Base-by-base conservation (phyloP, 2,113 vertebrate species). In the Thryonomys swinderianus region DNA sequence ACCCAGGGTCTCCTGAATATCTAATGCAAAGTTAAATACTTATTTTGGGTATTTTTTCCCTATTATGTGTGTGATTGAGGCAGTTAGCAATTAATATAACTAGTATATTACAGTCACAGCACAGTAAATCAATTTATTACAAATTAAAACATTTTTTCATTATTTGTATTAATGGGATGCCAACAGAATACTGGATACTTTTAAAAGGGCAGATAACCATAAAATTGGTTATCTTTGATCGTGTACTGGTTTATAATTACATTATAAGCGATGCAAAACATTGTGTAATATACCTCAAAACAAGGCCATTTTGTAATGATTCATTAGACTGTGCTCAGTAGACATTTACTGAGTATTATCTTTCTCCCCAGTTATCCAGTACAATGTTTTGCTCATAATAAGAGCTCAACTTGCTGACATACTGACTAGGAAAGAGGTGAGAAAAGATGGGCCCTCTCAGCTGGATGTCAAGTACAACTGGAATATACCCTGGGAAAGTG, bases 101-200 rank as follows among this genome's bases (percentile, higher is more conserved):
- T 95, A 95, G 85, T 64, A 96, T 96, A 93, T 96, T 91, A 93
- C 92, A 97, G 93, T 88, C 96, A 97, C 95, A 93, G 90, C 94
- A 96, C 90, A 97, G 91, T 78, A 95, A 96, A 96, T 88, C 94
- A 95, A 59, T 81, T 95, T 92, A 92, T 85, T 89, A 97, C 76
- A 96, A 87, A 84, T 96, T 86, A 91, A 91, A 95, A 94, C 76
- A 96, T 30, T 78, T 97, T 82, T 85, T 94, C 93, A 97, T 97
- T 95, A 96, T 96, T 91, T 94, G 40, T 93, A 90, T 78, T 88
- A 96, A 81, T 88, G 93, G 61, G 88, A 96, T 95, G 88, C 95
- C 95, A 93, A 97, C 88, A 97, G 40, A 95, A 95, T 91, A 86
- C 81, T 92, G 66, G 79, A 78, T 93, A 95, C 57, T 92, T 97